Percentiles rank a stretch among this genome's conserved stretches.
Conservation (phyloP, 2,113 vertebrate species). For the Abramis brama region DNA sequence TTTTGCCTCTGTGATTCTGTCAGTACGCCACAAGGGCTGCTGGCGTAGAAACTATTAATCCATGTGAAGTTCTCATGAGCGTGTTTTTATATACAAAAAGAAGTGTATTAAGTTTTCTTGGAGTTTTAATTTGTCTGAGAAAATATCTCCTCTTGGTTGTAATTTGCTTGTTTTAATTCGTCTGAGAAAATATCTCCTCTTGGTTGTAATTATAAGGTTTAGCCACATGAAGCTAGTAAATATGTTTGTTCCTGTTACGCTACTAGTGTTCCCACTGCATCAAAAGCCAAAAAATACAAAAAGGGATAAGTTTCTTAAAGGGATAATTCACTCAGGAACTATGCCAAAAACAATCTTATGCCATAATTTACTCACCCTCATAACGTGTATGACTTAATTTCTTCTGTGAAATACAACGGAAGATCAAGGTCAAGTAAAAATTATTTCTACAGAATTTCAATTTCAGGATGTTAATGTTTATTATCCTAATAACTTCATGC, state of each 20-base stretch:
- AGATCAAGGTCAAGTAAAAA: background rate
- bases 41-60: conserved; percentile 66
- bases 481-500: too few relatives aligned
- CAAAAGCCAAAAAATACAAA: conserved; percentile 18
- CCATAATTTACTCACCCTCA: background rate
- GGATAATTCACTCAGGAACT: background rate
- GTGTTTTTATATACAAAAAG: conserved; percentile 62
- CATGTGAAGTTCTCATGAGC: conserved; percentile 11
- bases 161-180: conserved; percentile 66
- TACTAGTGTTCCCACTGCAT: conserved; percentile 49
- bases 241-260: conserved; percentile 54
- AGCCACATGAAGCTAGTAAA: conserved; percentile 71
- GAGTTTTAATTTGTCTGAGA: conserved; percentile 73
- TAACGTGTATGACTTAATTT: background rate
- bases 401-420: background rate
- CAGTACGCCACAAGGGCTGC: conserved; percentile 63
- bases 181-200: conserved; percentile 70
- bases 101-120: conserved; percentile 67
- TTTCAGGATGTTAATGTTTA: too few relatives aligned
- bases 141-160: conserved; percentile 62
- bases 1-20: conserved; percentile 69
- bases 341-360: background rate
- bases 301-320: background rate
- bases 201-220: conserved; percentile 72
- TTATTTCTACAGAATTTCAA: too few relatives aligned